These are phyloP conservation scores for Zonotrichia albicollis DNA, from an alignment of 2,797 vertebrate species.

Conservation along the genomic window DNA sequence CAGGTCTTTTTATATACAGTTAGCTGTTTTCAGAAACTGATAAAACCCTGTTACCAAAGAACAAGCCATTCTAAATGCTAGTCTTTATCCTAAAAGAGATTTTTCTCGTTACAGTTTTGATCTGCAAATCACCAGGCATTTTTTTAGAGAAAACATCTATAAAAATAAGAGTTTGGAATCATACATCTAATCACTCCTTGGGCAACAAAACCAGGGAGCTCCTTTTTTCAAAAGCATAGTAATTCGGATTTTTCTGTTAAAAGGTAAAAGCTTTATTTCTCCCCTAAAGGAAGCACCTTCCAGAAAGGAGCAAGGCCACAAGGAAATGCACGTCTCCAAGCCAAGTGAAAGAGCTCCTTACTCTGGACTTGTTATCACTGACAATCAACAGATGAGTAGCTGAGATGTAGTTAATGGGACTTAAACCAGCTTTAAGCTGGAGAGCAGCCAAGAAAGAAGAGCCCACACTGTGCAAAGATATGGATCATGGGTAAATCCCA, in stretches of 20 bases:
- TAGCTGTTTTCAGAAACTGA: not conserved
- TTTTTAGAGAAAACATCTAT: not conserved
- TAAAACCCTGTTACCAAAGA: not conserved
- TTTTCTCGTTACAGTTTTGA: not conserved
- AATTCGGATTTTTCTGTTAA: not conserved
- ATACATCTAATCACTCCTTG: not conserved
- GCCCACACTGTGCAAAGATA: not conserved
- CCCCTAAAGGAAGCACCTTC: not conserved
- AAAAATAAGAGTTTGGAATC: not conserved
- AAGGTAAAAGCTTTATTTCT: not conserved
- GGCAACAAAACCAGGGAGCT: not conserved
- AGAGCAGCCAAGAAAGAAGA: not conserved
- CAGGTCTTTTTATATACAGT: not conserved
- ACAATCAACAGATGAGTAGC: not conserved
- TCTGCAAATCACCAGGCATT: not conserved
- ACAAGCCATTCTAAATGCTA: not conserved
- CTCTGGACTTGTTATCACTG: not conserved
- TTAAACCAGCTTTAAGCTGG: conserved; percentile 2
- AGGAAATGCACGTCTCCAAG: not conserved
- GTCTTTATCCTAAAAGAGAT: not conserved
- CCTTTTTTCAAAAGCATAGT: not conserved
- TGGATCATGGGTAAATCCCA: not conserved
- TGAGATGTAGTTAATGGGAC: not conserved
- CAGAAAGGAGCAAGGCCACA: not conserved
- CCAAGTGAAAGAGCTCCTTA: not conserved